Conservation (phyloP, 1,140 invertebrate genomes). For the Bombus sibiricus region DNA sequence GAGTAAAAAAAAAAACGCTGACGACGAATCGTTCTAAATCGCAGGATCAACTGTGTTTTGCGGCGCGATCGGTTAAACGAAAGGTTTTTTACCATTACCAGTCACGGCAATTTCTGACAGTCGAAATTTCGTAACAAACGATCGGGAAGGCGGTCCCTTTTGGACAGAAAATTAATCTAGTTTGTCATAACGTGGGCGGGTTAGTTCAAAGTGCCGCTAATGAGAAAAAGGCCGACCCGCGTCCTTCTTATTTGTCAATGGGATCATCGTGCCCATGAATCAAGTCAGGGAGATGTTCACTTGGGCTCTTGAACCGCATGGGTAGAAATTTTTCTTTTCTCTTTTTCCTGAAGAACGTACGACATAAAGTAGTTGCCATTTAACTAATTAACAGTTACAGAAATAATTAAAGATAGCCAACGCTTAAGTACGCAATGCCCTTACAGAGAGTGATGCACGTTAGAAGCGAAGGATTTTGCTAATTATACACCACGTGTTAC, state of each 20-base stretch:
- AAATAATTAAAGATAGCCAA: conserved; percentile 14
- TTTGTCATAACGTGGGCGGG: conserved; percentile 83
- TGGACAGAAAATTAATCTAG: conserved; percentile 82
- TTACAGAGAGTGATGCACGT: not conserved
- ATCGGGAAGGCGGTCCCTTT: conserved; percentile 75
- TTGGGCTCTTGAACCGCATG: conserved; percentile 49
- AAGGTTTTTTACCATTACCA: conserved; percentile 47
- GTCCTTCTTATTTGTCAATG: conserved; percentile 82
- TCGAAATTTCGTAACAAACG: conserved; percentile 82
- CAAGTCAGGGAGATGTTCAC: conserved; percentile 65
- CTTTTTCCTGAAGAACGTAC: not conserved
- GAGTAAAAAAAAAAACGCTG: not conserved
- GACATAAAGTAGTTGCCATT: conserved; percentile 36
- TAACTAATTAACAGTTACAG: conserved; percentile 33
- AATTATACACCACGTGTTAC: not conserved
- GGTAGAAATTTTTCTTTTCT: conserved; percentile 18
- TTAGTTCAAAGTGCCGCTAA: conserved; percentile 83
- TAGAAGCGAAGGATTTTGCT: not conserved
- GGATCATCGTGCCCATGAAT: conserved; percentile 77
- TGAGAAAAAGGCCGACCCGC: conserved; percentile 80
- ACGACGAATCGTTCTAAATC: not conserved
- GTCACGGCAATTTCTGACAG: conserved; percentile 72
- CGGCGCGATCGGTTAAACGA: conserved; percentile 51
- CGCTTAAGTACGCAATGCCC: not conserved
- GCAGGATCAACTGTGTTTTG: conserved; percentile 26